These are phyloP conservation scores for Chymomyza fuscimana DNA, from an alignment of 2,888 invertebrate species.

Conservation along the genomic window DNA sequence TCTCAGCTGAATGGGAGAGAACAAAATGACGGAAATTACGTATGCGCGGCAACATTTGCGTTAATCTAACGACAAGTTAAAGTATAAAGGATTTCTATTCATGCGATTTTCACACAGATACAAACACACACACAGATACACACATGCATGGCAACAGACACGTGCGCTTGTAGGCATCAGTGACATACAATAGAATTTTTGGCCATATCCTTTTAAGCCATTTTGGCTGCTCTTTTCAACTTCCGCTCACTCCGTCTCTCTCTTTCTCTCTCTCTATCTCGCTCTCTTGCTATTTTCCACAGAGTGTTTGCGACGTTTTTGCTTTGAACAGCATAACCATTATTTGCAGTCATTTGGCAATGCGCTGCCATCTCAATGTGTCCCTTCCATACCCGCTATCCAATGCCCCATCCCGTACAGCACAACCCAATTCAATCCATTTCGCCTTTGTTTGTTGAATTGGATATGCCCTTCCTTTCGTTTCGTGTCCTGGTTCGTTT, in stretches of 20 bases:
- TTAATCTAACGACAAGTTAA: conserved; percentile 73
- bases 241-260: too few species aligned
- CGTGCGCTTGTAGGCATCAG: conserved; percentile 1
- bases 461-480: conserved; percentile 10
- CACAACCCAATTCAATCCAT: not conserved
- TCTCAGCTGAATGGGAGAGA: conserved; percentile 9
- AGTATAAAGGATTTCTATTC: conserved; percentile 71
- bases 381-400: not conserved
- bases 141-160: conserved; percentile 9
- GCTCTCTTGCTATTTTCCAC: conserved; percentile 15
- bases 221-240: conserved; percentile 4
- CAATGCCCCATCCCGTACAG: not conserved
- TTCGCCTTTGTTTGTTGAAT: conserved; percentile 10
- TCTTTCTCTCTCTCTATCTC: conserved; percentile 12
- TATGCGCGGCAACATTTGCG: conserved; percentile 72
- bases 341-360: conserved; percentile 72
- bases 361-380: conserved; percentile 30
- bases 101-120: conserved; percentile 32
- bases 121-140: conserved; percentile 10
- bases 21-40: conserved; percentile 40
- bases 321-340: conserved; percentile 43
- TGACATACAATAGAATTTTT: conserved; percentile 43
- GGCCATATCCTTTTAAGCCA: conserved; percentile 17
- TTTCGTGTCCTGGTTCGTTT: conserved; percentile 3
- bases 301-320: conserved; percentile 8